Percentiles rank a stretch among this genome's conserved stretches.
Evolutionary conservation across 2,797 vertebrate genomes (phyloP).

Genomic region (Capromys pilorides): DNA sequence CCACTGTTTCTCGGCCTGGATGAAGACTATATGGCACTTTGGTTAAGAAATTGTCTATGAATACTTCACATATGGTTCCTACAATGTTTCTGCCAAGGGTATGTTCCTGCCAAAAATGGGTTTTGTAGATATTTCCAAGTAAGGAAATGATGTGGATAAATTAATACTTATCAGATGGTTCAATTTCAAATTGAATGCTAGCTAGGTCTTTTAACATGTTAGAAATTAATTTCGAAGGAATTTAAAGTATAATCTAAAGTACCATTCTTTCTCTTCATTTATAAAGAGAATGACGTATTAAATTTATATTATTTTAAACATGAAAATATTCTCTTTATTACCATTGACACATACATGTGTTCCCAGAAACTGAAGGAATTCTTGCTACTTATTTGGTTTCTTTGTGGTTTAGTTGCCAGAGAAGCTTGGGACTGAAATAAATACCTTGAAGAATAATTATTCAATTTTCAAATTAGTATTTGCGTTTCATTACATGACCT

Average conservation of each 20-base stretch:
- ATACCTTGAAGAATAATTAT: background rate
- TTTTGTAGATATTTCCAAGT: constrained; percentile 16
- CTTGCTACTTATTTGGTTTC: background rate
- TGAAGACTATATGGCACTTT: background rate
- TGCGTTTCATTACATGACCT: background rate
- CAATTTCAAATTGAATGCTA: constrained; percentile 13
- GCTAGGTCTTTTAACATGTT: background rate
- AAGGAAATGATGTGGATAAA: background rate
- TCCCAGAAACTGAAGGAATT: background rate
- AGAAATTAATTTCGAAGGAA: background rate
- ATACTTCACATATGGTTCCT: background rate
- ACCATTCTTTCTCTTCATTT: background rate
- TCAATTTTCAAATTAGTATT: constrained; percentile 17
- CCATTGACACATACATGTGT: background rate
- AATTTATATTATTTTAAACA: background rate
- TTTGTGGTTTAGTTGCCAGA: background rate
- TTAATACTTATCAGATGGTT: background rate
- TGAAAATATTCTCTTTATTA: background rate
- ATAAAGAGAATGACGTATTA: background rate
- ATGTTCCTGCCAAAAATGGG: background rate
- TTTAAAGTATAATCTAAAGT: background rate
- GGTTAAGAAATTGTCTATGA: constrained; percentile 2
- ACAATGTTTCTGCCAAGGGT: background rate
- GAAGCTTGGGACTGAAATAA: background rate
- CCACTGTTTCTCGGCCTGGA: background rate